A percentile compares a stretch with the other conserved stretches of the same genome.
Conservation (phyloP, 1,140 invertebrate genomes). For the Drosophila sp. region DNA sequence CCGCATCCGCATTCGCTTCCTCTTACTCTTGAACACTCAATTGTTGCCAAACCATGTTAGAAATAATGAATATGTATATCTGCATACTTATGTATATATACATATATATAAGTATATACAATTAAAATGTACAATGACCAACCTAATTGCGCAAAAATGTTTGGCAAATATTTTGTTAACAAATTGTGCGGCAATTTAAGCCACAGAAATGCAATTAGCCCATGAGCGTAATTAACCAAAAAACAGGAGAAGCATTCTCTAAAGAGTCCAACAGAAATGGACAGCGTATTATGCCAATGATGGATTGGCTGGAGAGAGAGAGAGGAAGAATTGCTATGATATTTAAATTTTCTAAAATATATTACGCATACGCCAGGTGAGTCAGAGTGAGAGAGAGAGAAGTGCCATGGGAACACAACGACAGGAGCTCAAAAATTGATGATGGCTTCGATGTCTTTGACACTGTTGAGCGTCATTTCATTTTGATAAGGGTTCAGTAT, state of each 20-base stretch:
- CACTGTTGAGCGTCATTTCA: constrained; percentile 62
- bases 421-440: constrained; percentile 42
- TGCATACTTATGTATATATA: background rate
- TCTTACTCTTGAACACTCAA: background rate
- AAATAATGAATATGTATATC: constrained; percentile 16
- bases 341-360: constrained; percentile 23
- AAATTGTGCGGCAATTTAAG: constrained; percentile 51
- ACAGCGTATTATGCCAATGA: background rate
- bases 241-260: background rate
- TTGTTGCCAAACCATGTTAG: background rate
- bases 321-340: background rate
- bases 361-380: constrained; percentile 56
- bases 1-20: constrained; percentile 36
- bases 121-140: constrained; percentile 42
- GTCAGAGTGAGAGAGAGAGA: constrained; percentile 14
- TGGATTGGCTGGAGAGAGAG: background rate
- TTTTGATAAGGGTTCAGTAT: constrained; percentile 66
- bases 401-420: background rate
- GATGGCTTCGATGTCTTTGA: constrained; percentile 66
- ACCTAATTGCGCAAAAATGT: constrained; percentile 62
- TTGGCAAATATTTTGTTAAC: constrained; percentile 57
- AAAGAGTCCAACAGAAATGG: no score
- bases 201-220: constrained; percentile 71
- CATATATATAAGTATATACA: background rate
- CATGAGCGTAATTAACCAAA: constrained; percentile 48